These are phyloP conservation scores for Acropternis orthonyx DNA, from an alignment of 2,797 vertebrate genomes.

Conservation along the genomic window DNA sequence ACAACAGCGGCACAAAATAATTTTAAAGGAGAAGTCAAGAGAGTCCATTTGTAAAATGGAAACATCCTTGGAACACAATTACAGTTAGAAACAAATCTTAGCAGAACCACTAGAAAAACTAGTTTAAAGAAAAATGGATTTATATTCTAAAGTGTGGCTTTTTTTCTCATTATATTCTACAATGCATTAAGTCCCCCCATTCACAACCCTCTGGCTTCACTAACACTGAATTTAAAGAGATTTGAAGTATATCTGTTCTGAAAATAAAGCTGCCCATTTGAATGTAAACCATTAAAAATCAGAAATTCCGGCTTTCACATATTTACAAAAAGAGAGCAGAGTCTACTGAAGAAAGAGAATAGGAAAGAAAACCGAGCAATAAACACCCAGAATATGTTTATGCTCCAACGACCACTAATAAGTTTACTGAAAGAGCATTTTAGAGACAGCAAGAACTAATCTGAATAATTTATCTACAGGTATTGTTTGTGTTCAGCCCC, in stretches of 20 bases:
- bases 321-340: neutral
- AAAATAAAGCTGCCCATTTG: slow-evolving; percentile 25
- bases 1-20: neutral
- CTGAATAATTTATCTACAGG: neutral
- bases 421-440: slow-evolving; percentile 16
- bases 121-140: slow-evolving; percentile 22
- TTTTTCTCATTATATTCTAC: neutral
- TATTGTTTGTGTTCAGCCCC: neutral
- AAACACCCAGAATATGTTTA: neutral
- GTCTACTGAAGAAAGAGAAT: neutral
- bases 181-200: neutral
- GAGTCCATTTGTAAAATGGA: neutral
- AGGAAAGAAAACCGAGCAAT: slow-evolving; percentile 6
- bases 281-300: slow-evolving; percentile 29
- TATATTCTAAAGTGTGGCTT: neutral
- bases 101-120: neutral
- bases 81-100: slow-evolving; percentile 1
- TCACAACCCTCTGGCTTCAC: neutral
- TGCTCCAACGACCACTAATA: neutral
- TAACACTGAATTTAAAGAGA: slow-evolving; percentile 27
- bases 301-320: slow-evolving; percentile 13
- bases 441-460: neutral
- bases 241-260: slow-evolving; percentile 5
- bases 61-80: neutral
- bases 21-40: slow-evolving; percentile 19